Conservation (phyloP, 1,140 invertebrate genomes). For the Bombus picipes region DNA sequence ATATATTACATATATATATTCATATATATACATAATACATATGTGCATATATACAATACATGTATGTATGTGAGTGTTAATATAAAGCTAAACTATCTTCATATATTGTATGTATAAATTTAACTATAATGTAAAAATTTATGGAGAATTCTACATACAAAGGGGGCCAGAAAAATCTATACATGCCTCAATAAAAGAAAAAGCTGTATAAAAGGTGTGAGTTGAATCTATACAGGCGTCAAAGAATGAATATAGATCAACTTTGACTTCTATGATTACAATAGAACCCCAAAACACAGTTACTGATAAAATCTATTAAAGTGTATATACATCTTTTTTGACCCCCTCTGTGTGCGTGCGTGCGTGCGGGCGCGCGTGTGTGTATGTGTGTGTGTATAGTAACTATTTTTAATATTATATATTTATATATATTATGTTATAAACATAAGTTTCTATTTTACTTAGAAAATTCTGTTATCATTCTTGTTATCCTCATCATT, state of each 20-base stretch:
- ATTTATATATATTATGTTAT: background rate
- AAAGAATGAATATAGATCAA: too few species aligned
- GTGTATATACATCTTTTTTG: too few species aligned
- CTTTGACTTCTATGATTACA: too few species aligned
- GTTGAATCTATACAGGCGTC: too few species aligned
- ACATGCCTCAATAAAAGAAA: too few species aligned
- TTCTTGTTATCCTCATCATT: background rate
- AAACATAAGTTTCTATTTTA: background rate
- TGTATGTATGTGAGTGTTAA: background rate
- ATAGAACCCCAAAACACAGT: too few species aligned
- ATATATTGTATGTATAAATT: background rate
- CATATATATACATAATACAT: background rate
- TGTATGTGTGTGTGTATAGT: background rate
- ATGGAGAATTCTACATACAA: background rate
- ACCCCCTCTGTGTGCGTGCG: too few species aligned
- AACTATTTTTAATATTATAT: background rate
- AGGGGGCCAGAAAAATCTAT: too few species aligned
- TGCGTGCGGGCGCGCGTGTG: too few species aligned
- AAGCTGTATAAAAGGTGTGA: too few species aligned
- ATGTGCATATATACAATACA: background rate
- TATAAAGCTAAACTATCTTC: background rate
- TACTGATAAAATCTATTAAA: too few species aligned
- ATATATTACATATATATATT: constrained; percentile 59
- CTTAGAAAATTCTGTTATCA: background rate
- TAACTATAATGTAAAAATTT: background rate